Percentiles rank a stretch among this genome's conserved stretches.
phyloP scores from a whole-genome alignment of 2,888 invertebrate genomes.

The Griposia aprilina region DNA sequence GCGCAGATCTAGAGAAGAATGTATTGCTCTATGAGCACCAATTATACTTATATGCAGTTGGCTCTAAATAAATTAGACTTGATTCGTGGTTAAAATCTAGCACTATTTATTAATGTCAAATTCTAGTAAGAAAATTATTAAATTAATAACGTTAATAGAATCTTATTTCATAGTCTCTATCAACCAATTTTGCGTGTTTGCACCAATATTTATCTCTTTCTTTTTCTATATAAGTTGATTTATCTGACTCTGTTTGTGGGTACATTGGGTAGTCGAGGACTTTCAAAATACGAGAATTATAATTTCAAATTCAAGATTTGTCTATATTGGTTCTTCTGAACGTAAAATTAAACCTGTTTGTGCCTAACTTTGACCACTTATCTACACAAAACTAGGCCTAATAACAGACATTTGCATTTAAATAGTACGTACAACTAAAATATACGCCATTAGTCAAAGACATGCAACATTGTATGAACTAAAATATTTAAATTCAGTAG shows the following conservation, averaged over 20 bases:
- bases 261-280: not conserved
- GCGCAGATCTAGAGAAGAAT: not conserved
- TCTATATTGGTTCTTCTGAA: not conserved
- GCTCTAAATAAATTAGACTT: too few species aligned
- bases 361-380: constrained; percentile 30
- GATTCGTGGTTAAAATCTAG: not conserved
- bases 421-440: constrained; percentile 67
- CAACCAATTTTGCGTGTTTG: not conserved
- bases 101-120: not conserved
- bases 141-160: not conserved
- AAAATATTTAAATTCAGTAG: constrained; percentile 33
- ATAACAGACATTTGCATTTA: constrained; percentile 71
- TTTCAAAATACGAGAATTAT: constrained; percentile 20
- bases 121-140: not conserved
- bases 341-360: constrained; percentile 11
- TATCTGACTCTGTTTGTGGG: not conserved
- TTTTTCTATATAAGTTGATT: not conserved
- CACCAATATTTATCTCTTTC: not conserved
- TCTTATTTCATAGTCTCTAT: not conserved
- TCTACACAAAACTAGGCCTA: constrained; percentile 53
- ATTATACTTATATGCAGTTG: too few species aligned
- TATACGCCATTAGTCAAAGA: constrained; percentile 54
- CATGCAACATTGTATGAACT: constrained; percentile 58
- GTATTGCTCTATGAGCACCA: not conserved
- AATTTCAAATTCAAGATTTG: constrained; percentile 21